Conservation (phyloP, 2,113 vertebrate species). For the Dicerorhinus sumatrensis region DNA sequence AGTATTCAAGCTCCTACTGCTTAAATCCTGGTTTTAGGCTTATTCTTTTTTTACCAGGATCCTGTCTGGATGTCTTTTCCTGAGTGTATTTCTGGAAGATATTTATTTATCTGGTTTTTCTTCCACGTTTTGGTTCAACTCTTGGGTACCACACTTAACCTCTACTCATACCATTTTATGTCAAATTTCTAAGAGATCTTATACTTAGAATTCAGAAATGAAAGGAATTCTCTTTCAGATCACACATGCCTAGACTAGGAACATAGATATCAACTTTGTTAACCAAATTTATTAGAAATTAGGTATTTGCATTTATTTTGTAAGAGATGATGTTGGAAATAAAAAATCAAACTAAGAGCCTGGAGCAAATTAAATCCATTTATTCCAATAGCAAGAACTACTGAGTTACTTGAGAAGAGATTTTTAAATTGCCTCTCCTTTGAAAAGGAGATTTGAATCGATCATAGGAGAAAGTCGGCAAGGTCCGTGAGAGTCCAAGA, state of each 20-base stretch:
- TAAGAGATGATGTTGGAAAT: neutral
- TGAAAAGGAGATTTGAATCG: neutral
- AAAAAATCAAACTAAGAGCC: neutral
- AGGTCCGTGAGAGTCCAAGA: no score
- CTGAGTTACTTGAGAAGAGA: neutral
- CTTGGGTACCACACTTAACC: neutral
- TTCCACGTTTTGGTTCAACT: neutral
- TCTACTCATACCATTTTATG: neutral
- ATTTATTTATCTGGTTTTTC: neutral
- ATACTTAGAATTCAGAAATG: neutral
- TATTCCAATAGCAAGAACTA: neutral
- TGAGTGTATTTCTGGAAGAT: neutral
- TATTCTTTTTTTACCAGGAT: neutral
- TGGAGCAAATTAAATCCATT: neutral
- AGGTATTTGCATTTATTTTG: neutral
- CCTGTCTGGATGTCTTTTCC: neutral
- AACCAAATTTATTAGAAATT: neutral
- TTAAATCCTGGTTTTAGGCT: neutral
- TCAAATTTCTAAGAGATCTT: neutral
- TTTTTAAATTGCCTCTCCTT: neutral
- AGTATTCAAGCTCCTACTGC: neutral
- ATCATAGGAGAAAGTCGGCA: neutral
- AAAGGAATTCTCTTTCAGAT: neutral
- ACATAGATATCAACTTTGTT: neutral
- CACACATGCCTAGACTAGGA: neutral